Percentiles rank a stretch among this genome's conserved stretches.
Conservation (phyloP, 2,113 vertebrate species). For the Ailuropoda melanoleuca region DNA sequence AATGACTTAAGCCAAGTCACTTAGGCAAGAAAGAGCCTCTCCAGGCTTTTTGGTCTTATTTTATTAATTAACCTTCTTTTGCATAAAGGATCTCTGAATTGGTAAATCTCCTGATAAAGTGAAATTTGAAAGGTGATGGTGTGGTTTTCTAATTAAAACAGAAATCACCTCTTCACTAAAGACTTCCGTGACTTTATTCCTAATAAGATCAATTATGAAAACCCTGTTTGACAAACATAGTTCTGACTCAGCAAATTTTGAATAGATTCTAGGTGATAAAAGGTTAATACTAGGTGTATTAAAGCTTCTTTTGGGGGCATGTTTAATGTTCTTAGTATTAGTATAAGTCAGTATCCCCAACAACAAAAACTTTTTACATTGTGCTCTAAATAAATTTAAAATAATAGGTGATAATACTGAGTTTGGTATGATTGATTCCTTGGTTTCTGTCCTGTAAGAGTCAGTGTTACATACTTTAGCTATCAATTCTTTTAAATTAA, state of each 20-base stretch:
- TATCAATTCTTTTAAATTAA: not conserved
- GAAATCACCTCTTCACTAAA: not conserved
- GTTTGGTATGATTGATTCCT: not conserved
- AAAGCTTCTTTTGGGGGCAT: not conserved
- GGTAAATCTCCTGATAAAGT: not conserved
- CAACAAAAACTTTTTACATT: not conserved
- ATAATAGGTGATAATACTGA: not conserved
- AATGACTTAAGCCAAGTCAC: not conserved
- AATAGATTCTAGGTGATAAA: not conserved
- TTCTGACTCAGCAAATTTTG: not conserved
- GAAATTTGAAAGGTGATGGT: not conserved
- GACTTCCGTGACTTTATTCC: not conserved
- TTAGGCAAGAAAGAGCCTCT: not conserved
- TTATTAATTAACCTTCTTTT: not conserved
- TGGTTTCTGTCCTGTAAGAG: not conserved
- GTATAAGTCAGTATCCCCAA: not conserved
- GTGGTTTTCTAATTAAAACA: not conserved
- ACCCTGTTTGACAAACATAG: not conserved
- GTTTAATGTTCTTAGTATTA: not conserved
- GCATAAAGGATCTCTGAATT: not conserved
- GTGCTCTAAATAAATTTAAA: conserved; percentile 19
- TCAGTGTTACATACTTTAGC: not conserved
- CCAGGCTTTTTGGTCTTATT: not conserved
- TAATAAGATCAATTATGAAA: not conserved
- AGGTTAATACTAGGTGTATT: not conserved